Base-by-base conservation (phyloP, 92 coral and sea anemone genomes). In the Siderastrea radians region DNA sequence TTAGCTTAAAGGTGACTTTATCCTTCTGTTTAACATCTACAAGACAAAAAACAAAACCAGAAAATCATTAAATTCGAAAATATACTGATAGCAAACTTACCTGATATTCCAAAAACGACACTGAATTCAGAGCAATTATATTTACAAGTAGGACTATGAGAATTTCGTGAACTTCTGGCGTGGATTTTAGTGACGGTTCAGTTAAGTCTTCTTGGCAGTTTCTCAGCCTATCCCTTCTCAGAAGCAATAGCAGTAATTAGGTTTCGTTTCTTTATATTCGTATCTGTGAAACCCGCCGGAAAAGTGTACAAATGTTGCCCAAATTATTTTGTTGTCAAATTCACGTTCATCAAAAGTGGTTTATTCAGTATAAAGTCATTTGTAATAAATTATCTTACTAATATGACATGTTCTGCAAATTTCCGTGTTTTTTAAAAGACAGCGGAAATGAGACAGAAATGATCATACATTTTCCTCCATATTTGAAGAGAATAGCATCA, bases 241-340 rank as follows among this genome's bases (percentile, higher is more conserved):
- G n/a, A 46, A 52, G 7, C 11, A 54, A 69, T 45, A 47, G 17
- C 47, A 48, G 44, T 58, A 49, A 79, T 55, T 71, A 46, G 47
- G 8, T 7, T 38, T 6, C 10, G 17, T n/a, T 13, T 19, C 12
- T 50, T 50, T 52, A 57, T 69, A 47, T 68, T 54, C 12, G 54
- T 70, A 57, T 49, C 45, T n/a, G 62, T 10, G 43, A 3, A 70
- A 70, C 68, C 62, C 54, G n/a, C 86, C 68, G 68, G 77, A 69
- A 4, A 81, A 57, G 77, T 81, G 57, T 26, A 17, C 54, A 45
- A 53, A 66, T 81, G 86, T 55, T 46, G 66, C 10, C 78, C 12
- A 54, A 70, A 55, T 50, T 19, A 46, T 58, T 14, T 57, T 26
- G 19, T 55, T 49, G 70, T 65, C 63, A 82, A 44, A 82, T 52